Conservation (phyloP, 2,113 vertebrate species). For the Xiphophorus hellerii region DNA sequence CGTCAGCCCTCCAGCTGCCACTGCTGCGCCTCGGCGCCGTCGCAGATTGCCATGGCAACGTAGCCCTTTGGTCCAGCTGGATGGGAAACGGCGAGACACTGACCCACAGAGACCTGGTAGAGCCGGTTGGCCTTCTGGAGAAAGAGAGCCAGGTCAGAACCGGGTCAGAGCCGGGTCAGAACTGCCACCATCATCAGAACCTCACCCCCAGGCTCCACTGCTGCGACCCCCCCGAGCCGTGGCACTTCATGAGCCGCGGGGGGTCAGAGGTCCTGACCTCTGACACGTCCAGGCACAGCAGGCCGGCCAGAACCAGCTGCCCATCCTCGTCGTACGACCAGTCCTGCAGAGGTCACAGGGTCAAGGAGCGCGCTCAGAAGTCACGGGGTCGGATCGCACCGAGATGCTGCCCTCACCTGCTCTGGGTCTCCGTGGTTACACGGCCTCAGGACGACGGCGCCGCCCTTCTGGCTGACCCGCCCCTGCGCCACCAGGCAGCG, state of each 20-base stretch:
- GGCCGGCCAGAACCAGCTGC: constrained; percentile 88
- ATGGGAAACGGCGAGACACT: constrained; percentile 87
- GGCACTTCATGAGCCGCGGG: constrained; percentile 96
- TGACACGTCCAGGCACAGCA: constrained; percentile 92
- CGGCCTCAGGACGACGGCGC: constrained; percentile 85
- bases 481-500: constrained; percentile 91
- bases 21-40: constrained; percentile 86
- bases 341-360: constrained; percentile 72
- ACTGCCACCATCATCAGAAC: neutral
- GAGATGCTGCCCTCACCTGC: constrained; percentile 81
- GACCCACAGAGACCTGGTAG: constrained; percentile 96
- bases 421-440: constrained; percentile 87
- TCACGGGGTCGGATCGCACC: too few relatives aligned
- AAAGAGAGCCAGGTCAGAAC: neutral
- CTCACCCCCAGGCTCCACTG: constrained; percentile 93
- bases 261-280: constrained; percentile 90
- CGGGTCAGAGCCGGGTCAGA: neutral
- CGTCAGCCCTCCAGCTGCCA: constrained; percentile 85
- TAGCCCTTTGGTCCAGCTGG: constrained; percentile 83
- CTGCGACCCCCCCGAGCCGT: constrained; percentile 94
- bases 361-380: neutral
- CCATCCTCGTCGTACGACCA: constrained; percentile 94
- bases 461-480: constrained; percentile 93
- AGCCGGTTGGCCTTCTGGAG: constrained; percentile 87
- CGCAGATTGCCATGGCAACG: constrained; percentile 93